Base-by-base conservation (phyloP, 2,113 vertebrate genomes). In the Aleadryas rufinucha region DNA sequence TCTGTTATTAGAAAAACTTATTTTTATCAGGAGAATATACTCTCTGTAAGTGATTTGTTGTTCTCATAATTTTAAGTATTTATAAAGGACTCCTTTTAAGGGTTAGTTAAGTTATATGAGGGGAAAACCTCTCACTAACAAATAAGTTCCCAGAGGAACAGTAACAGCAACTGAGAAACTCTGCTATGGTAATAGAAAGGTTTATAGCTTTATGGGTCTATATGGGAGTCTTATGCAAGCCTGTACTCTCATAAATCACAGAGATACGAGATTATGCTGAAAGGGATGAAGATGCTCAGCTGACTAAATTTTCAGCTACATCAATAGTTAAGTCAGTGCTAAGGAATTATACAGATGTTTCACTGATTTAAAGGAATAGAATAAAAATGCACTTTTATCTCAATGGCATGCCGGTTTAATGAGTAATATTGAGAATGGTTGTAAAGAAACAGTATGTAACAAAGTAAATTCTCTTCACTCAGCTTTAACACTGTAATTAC, bases 401-500 rank as follows among this genome's bases (percentile, higher is more conserved):
- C n/a, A 61, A 8, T 59, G 30, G 17, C 12, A 4, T 2, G 0
- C 30, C 18, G 33, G 22, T 82, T 89, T 79, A 94, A 83, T 57
- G 57, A 87, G 47, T 76, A 91, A 45, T 77, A 50, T 35, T 83
- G 39, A 84, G 17, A 79, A 76, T 37, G 14, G 37, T 77, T 77
- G 31, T 93, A 79, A 94, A 91, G 81, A 74, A 91, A 59, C 24
- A 35, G 9, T 47, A 49, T 49, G 47, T 77, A 84, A 60, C 3
- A 11, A 64, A 89, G 75, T 84, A 82, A 64, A 83, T 90, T 64
- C 9, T 89, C 44, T 78, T 89, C 1, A 11, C 19, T 45, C n/a
- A 72, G 60, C 31, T 93, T 89, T 87, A 94, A 39, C 35, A 78
- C 33, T 92, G 74, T 89, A 92, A 84, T 91, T 95, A 84, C 90